These are phyloP conservation scores for Calameuta idolon DNA, from an alignment of 2,888 invertebrate species.

Conservation along the genomic window DNA sequence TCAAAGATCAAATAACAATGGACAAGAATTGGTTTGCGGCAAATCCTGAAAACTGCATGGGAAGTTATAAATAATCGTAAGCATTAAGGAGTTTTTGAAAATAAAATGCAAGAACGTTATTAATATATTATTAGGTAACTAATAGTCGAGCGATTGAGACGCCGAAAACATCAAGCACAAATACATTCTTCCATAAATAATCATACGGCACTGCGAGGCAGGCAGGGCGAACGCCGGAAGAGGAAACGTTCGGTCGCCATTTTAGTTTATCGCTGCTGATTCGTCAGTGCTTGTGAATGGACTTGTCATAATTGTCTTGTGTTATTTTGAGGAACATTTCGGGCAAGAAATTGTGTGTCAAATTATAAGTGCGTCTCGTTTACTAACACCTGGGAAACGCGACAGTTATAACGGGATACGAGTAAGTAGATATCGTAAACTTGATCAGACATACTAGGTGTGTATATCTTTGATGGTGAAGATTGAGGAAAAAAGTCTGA, in stretches of 20 bases:
- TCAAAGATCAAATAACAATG: neutral
- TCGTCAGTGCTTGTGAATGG: conserved; percentile 62
- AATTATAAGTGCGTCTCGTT: neutral
- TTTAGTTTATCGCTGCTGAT: conserved; percentile 54
- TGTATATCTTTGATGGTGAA: conserved; percentile 21
- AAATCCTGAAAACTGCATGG: neutral
- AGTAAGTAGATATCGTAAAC: neutral
- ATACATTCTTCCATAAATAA: neutral
- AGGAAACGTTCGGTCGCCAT: conserved; percentile 54
- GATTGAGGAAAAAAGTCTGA: conserved; percentile 16
- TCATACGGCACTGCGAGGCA: neutral
- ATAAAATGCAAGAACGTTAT: neutral
- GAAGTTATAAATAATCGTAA: neutral
- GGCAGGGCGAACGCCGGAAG: conserved; percentile 24
- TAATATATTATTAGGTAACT: neutral
- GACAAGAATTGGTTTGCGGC: neutral
- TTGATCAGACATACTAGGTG: neutral
- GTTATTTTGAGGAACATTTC: conserved; percentile 45
- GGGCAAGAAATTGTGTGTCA: neutral
- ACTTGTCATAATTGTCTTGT: conserved; percentile 61
- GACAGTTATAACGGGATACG: neutral
- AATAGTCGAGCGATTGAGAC: neutral
- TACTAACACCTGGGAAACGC: neutral
- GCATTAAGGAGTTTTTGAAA: neutral
- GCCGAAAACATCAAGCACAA: neutral